Conservation (phyloP, 2,113 vertebrate genomes). For the Fulmarus glacialis region DNA sequence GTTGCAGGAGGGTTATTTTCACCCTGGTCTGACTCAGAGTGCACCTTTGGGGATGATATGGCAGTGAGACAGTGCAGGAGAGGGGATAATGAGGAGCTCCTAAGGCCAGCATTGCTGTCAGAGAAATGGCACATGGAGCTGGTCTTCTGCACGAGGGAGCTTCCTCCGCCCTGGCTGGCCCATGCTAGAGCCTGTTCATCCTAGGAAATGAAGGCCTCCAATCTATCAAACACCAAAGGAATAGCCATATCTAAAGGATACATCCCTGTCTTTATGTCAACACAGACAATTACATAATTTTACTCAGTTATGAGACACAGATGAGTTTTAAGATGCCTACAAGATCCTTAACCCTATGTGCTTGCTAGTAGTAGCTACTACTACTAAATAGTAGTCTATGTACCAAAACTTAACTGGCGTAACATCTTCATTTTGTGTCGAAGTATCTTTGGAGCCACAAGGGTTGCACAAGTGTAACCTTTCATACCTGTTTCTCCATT, state of each 20-base stretch:
- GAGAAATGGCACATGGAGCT: background rate
- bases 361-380: background rate
- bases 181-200: rapidly evolving
- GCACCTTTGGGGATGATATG: background rate
- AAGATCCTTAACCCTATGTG: background rate
- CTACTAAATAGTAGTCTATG: background rate
- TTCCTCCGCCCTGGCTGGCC: background rate
- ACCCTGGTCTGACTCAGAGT: background rate
- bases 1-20: background rate
- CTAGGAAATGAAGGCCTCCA: background rate
- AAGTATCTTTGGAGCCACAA: background rate
- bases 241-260: background rate
- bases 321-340: background rate
- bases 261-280: background rate
- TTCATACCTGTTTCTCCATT: background rate
- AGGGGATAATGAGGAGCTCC: background rate
- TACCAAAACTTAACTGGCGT: background rate
- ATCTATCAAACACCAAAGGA: background rate
- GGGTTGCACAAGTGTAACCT: background rate
- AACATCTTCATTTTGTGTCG: background rate
- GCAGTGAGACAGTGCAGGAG: background rate
- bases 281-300: background rate
- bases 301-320: background rate
- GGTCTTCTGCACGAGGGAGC: background rate
- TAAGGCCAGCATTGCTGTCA: background rate